Evolutionary conservation across 2,888 invertebrate genomes (phyloP), one percentile per base, ranked within the genome.

Genomic region (Drosophila pseudotalamancana): DNA sequence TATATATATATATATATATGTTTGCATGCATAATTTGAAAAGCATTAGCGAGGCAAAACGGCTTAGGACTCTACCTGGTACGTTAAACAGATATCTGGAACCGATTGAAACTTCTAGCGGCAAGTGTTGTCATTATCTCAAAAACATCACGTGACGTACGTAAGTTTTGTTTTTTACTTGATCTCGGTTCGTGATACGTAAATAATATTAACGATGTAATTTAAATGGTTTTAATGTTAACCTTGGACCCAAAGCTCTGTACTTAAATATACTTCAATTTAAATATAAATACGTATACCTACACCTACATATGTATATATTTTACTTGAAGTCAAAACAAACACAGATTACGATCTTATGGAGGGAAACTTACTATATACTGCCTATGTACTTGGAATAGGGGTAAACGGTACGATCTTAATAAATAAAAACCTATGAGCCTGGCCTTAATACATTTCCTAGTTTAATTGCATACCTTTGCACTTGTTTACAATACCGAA

Each of bases 171-270:
- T 21, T 8, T 31, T 19, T 8, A 32, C 25, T 27, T 11, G 45
- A 39, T 59, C 18, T 34, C 4, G 8, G 18, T 27, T 12, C 11
- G 19, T 11, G 3, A 16, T 6, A 19, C 19, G 29, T 23, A 18
- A 14, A 4, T 37, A 34, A 40, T 12, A 25, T 34, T 32, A 69
- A 50, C 42, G 50, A 51, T 68, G 61, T 31, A 66, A 60, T 48
- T 9, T 19, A 18, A 27, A 14, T 4, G 4, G 46, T 31, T 65
- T 12, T 27, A 18, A 39, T 39, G 16, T 32, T 18, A 57, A 21
- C 62, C 53, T 61, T 69, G 46, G 35, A 66, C 68, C 9, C 23
- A 6, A 12, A 18, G 27, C 14, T 11, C 8, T 21, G 45, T 14
- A 45, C 31, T 14, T 12, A 21, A 11, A 19, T 29, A 6, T 9